Percentiles rank a stretch among this genome's conserved stretches.
phyloP scores from a whole-genome alignment of 2,113 vertebrate genomes.

The Bagarius yarrelli region DNA sequence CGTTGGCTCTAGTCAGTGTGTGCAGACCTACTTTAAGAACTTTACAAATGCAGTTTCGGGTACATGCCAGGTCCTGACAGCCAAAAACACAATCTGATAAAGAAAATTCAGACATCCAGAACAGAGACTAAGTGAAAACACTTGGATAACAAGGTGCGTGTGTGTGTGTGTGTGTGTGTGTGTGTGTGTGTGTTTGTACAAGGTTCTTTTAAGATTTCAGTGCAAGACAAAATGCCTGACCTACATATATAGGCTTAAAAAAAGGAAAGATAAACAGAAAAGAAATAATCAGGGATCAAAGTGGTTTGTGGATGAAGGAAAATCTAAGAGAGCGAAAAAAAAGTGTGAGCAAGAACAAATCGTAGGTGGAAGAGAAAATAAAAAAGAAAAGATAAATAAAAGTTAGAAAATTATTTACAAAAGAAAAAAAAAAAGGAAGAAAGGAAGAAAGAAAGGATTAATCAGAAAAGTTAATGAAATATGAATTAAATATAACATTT shows the following conservation, averaged over 20 bases:
- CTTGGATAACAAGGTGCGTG: background rate
- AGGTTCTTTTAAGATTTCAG: conserved; percentile 1
- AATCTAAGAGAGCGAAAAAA: background rate
- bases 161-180: background rate
- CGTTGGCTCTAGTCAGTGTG: conserved; percentile 18
- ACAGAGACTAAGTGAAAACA: conserved; percentile 21
- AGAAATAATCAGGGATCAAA: background rate
- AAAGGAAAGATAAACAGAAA: background rate
- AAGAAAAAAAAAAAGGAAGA: background rate
- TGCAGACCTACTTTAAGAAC: conserved; percentile 33
- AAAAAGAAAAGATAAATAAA: background rate
- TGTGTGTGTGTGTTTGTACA: background rate
- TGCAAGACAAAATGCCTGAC: background rate
- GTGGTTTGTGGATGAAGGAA: too few species aligned
- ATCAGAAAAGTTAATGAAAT: background rate
- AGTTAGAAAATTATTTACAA: background rate
- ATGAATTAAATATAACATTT: background rate
- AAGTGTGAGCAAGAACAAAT: background rate
- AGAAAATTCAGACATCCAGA: background rate
- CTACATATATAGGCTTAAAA: background rate
- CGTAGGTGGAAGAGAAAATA: background rate
- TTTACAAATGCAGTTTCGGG: conserved; percentile 16
- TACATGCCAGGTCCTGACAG: background rate
- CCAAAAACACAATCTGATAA: conserved; percentile 14
- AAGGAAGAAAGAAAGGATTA: background rate